These are phyloP conservation scores for Glareola pratincola DNA, from an alignment of 2,113 vertebrate species.

Conservation along the genomic window DNA sequence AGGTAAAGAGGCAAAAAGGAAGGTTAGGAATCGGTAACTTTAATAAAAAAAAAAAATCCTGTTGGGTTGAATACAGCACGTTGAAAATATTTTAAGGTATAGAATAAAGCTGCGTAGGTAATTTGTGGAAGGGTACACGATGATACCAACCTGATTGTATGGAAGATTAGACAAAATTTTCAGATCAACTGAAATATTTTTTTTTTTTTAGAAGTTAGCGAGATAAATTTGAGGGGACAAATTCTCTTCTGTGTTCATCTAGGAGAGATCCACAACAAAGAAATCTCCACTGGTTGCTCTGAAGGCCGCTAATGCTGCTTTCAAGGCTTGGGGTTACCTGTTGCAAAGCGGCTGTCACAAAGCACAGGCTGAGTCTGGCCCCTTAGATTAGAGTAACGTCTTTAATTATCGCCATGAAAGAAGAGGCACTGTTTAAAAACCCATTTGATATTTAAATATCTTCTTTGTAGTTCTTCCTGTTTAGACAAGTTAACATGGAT, in stretches of 20 bases:
- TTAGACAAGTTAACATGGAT: neutral
- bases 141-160: neutral
- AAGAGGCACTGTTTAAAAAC: neutral
- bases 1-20: neutral
- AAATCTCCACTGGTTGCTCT: neutral
- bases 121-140: neutral
- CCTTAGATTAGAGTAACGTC: neutral
- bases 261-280: neutral
- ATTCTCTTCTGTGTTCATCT: neutral
- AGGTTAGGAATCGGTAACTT: neutral
- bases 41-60: neutral
- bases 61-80: accelerated
- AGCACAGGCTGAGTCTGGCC: neutral
- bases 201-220: neutral
- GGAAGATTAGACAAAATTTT: neutral
- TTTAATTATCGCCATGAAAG: neutral
- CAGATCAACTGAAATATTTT: neutral
- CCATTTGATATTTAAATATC: neutral
- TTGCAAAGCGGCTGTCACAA: neutral
- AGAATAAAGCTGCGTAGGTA: neutral
- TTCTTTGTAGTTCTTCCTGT: neutral
- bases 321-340: neutral
- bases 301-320: neutral
- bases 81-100: neutral
- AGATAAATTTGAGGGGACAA: neutral